phyloP scores from a whole-genome alignment of 1,140 invertebrate genomes.

The Metopolophium dirhodum region DNA sequence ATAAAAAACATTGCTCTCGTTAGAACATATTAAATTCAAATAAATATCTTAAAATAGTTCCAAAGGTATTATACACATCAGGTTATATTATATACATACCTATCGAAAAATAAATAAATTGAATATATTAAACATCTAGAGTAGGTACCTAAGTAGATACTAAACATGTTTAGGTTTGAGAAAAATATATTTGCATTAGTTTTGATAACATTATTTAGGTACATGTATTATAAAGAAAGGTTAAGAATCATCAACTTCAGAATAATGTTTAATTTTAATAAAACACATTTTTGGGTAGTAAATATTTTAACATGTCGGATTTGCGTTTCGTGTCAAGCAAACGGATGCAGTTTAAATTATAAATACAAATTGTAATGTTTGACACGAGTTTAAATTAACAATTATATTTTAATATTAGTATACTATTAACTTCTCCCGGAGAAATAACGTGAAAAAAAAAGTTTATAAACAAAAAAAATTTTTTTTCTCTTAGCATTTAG shows the following conservation, averaged over 20 bases:
- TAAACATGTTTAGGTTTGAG: not conserved
- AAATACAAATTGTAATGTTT: not conserved
- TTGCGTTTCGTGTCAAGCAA: slow-evolving; percentile 6
- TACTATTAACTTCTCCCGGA: no score
- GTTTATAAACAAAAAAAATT: not conserved
- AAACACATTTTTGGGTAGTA: not conserved
- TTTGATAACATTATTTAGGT: not conserved
- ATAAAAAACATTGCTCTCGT: no score
- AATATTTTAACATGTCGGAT: not conserved
- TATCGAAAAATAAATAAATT: not conserved
- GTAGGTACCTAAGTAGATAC: no score
- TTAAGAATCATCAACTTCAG: slow-evolving; percentile 21
- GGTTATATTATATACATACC: no score
- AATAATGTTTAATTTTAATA: not conserved
- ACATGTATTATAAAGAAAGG: not conserved
- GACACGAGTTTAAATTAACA: not conserved
- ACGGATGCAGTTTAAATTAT: slow-evolving; percentile 2
- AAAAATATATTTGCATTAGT: not conserved
- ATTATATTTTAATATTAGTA: slow-evolving; percentile 2
- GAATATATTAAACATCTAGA: not conserved
- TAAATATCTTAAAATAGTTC: no score
- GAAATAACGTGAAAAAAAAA: not conserved
- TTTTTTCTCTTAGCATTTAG: not conserved
- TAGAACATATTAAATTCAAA: no score
- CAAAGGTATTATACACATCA: no score